Evolutionary conservation across 2,113 vertebrate genomes (phyloP), one percentile per base, ranked within the genome.

Genomic region (Neomonachus schauinslandi): DNA sequence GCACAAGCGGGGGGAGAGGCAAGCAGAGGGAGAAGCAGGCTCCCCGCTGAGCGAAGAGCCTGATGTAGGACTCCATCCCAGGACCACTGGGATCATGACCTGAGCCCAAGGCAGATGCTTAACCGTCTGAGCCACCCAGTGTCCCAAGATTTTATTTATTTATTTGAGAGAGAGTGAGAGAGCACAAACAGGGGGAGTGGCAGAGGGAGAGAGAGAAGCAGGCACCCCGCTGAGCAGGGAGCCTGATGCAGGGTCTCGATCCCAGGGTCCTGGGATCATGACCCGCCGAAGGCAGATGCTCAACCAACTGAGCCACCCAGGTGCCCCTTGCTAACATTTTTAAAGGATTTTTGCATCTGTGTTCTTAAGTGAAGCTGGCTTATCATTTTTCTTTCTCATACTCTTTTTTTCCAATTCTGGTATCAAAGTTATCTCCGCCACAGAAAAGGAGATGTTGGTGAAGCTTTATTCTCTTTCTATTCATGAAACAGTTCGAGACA

Each of bases 371-470:
- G 36, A 91, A 24, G 28, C 33, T 82, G 21, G 14, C 46, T 36
- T 88, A 39, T 39, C 39, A 33, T 49, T 88, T 97, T 93, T 74
- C 19, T 83, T 94, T 87, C 53, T 89, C 42, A n/a, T 12, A 49
- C 5, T 85, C 11, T 51, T 74, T 84, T 53, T 92, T 95, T 84
- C 53, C 1, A 90, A 16, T 59, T 89, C 80, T 46, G 21, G 5
- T 46, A 36, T 53, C 57, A 71, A 69, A 26, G 36, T 77, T 79
- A 22, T 42, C 31, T 63, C 8, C 8, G n/a, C 16, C 65, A 93
- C 22, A 71, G 14, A 33, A 59, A 89, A 85, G 42, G 21, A 90
- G 65, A 46, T 6, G 18, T 42, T 42, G 7, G 14, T 46, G 28
- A 28, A 19, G 3, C 13, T 39, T 63, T 1, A 33, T 77, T 91